Evolutionary conservation across 2,113 vertebrate genomes (phyloP), one percentile per base, ranked within the genome.

Genomic region (Prolemur simus): DNA sequence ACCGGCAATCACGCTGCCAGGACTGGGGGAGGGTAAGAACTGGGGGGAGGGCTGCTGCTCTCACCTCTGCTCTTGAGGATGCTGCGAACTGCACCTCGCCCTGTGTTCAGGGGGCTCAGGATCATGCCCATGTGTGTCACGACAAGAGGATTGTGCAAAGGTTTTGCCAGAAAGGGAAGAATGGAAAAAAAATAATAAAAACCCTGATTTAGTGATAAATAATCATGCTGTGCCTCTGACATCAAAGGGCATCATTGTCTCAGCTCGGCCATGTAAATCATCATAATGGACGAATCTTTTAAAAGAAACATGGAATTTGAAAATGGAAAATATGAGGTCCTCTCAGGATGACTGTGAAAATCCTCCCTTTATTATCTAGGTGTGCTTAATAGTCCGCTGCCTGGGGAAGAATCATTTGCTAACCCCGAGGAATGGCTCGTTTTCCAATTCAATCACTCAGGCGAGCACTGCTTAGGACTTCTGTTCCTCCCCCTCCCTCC

Each of bases 301-400:
- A 98, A 98, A 98, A 98, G 98, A 98, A 98, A 98, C 98, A 96
- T 45, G 98, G 97, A 98, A 98, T 98, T 98, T 98, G 93, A 98
- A 96, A 98, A 98, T 97, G 97, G 98, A 96, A 98, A 98, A 97
- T 98, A 96, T 96, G 97, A 98, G 97, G 97, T 95, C 95, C 96
- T 96, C 78, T 86, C 94, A 97, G 98, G 98, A 97, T 98, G 98
- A 96, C 97, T 97, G 95, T 93, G 98, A 98, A 98, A 98, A 98
- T 97, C 98, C 97, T 87, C 96, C 96, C 92, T 98, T 98, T 98
- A 98, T 98, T 98, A 98, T 98, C 98, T 98, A 98, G 98, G 98
- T 98, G 98, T 98, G 97, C 98, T 98, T 98, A 98, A 98, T 97
- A 98, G 98, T 97, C 97, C 97, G 96, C 98, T 96, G 93, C 96